These are phyloP conservation scores for Ferdinandea cuprea DNA, from an alignment of 2,888 invertebrate species.

Conservation along the genomic window DNA sequence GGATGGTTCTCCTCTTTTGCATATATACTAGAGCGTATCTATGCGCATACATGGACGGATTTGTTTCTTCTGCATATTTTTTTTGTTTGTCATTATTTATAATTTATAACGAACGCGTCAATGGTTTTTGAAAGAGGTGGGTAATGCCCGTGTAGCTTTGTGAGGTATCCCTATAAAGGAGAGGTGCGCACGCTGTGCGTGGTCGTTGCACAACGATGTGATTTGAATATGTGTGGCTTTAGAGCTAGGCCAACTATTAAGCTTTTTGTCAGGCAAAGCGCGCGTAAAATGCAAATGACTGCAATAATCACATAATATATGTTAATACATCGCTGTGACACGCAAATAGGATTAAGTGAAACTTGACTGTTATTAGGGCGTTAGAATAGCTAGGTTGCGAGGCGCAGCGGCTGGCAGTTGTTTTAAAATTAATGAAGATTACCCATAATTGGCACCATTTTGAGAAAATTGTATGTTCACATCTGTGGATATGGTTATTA, in stretches of 20 bases:
- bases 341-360: conserved; percentile 53
- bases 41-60: neutral
- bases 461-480: neutral
- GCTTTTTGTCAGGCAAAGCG: conserved; percentile 25
- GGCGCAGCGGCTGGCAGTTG: neutral
- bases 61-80: no score
- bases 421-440: conserved; percentile 12
- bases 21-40: conserved; percentile 26
- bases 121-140: conserved; percentile 32
- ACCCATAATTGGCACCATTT: conserved; percentile 15
- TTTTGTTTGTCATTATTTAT: no score
- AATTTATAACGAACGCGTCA: conserved; percentile 5
- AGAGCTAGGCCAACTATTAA: conserved; percentile 11
- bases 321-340: conserved; percentile 43
- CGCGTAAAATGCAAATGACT: conserved; percentile 48
- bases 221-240: conserved; percentile 29
- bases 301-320: conserved; percentile 53
- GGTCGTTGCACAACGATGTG: conserved; percentile 36
- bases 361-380: conserved; percentile 48
- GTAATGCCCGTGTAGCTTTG: conserved; percentile 1
- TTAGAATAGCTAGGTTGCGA: conserved; percentile 15
- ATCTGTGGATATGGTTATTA: neutral
- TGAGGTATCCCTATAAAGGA: neutral
- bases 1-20: conserved; percentile 27
- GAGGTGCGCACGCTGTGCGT: conserved; percentile 33